Base-by-base conservation (phyloP, 2,888 invertebrate genomes). In the Synanthedon andrenaeformis region DNA sequence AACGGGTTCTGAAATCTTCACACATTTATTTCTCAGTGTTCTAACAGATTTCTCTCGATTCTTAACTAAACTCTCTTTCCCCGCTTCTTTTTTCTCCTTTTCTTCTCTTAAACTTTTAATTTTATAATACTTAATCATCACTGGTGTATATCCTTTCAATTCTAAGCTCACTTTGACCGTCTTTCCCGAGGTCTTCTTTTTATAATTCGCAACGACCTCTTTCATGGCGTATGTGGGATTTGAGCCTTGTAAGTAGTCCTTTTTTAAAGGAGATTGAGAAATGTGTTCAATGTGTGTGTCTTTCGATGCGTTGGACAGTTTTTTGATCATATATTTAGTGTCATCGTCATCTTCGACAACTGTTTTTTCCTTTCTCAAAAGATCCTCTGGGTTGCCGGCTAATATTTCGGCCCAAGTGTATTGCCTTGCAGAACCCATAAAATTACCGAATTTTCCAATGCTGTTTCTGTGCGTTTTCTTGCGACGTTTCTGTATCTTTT, bases 191-290 rank as follows among this genome's bases (percentile, higher is more conserved):
- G 76, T 67, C 67, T 89, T 89, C 55, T 91, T 91, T 61, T 89
- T 89, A 63, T 90, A 90, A 65, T 85, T 90, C 45, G 90, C 88
- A 54, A 91, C 78, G 0, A 93, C 90, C 59, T 91, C 90, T 58
- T 91, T 82, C 93, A 94, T 94, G 1, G 92, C 92, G 51, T 91
- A 90, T 1, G 93, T 94, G 0, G 93, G 93, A 64, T 90, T 91
- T 54, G 89, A 61, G n/a, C 72, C 71, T 52, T 78, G 71, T 52
- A 91, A 71, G 62, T 77, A 90, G 69, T 78, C 88, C 72, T 75
- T 83, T 61, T 79, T 66, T 35, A 81, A 60, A 1, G 77, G 83
- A 1, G 81, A 79, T 52, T 76, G 80, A 11, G 69, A 65, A 64
- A 70, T 79, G 41, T 69, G 78, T 62, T 79, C 83, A 55, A 67